Base-by-base conservation (phyloP, 2,888 invertebrate species). In the Agonopterix heracliana region DNA sequence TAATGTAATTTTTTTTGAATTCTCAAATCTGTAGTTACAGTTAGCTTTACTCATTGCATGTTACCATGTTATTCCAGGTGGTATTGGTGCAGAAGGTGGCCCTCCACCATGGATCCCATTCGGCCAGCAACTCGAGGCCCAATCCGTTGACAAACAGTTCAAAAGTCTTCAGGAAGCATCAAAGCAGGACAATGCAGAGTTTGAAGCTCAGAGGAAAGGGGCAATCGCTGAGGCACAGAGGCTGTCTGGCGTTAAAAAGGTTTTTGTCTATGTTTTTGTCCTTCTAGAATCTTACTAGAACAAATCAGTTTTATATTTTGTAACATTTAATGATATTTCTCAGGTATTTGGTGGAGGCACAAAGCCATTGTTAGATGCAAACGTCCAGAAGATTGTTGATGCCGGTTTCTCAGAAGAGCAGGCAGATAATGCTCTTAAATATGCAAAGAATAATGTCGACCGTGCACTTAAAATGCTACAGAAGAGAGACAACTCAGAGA, bases 21-120 rank as follows among this genome's bases (percentile, higher is more conserved):
- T n/a, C n/a, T n/a, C n/a, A n/a, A n/a, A n/a, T n/a, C n/a, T n/a
- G n/a, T n/a, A n/a, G n/a, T n/a, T n/a, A n/a, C n/a, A n/a, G n/a
- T n/a, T n/a, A n/a, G n/a, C n/a, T n/a, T n/a, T n/a, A n/a, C n/a
- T n/a, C n/a, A n/a, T n/a, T 26, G 26, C 26, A 26, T 26, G 7
- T 26, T 7, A 26, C 7, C 7, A 26, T 26, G 26, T 5, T 38
- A 38, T 38, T 38, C 57, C 72, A 84, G 89, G 90, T 46, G 89
- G 91, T 36, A 86, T 90, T 48, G 90, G 90, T 7, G 91, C 90
- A 49, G 93, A 94, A 61, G 95, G 94, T 54, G 95, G 95, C 0
- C 96, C 97, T 1, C 97, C 96, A 41, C 93, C 95, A 40, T 98
- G 97, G 96, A 96, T 97, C 61, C 94, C 96, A 36, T 97, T 98